A percentile compares a stretch with the other conserved stretches of the same genome.
Conservation (phyloP, 2,797 vertebrate genomes). For the Pempheris klunzingeri region DNA sequence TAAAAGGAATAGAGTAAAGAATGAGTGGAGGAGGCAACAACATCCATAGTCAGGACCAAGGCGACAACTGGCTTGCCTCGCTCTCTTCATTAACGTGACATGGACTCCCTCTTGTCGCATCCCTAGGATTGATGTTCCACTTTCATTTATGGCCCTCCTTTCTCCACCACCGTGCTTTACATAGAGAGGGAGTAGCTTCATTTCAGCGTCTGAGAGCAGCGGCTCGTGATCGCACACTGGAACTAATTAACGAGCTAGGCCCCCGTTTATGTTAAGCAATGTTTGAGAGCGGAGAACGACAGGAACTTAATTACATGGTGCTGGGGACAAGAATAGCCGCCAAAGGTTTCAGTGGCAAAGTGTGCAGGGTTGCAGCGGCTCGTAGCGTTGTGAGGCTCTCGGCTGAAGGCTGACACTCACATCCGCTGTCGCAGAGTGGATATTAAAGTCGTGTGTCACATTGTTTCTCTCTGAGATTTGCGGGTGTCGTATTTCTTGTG, state of each 20-base stretch:
- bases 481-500: conserved; percentile 49
- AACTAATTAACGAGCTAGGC: conserved; percentile 81
- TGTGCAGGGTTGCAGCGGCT: conserved; percentile 31
- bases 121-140: conserved; percentile 77
- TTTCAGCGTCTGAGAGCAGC: conserved; percentile 63
- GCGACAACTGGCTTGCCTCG: conserved; percentile 46
- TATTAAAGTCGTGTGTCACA: conserved; percentile 65
- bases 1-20: conserved; percentile 21
- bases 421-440: conserved; percentile 44
- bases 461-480: conserved; percentile 65
- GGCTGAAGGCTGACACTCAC: conserved; percentile 32
- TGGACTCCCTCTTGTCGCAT: conserved; percentile 51
- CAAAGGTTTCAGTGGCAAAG: conserved; percentile 58
- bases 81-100: conserved; percentile 75
- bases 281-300: conserved; percentile 70
- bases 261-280: conserved; percentile 77
- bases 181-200: conserved; percentile 46
- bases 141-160: conserved; percentile 67
- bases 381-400: conserved; percentile 33
- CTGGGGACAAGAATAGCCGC: conserved; percentile 66
- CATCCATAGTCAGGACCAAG: conserved; percentile 43
- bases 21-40: conserved; percentile 22
- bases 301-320: conserved; percentile 79
- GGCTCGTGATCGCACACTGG: conserved; percentile 70
- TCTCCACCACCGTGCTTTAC: conserved; percentile 39